Base-by-base conservation (phyloP, 2,113 vertebrate species). In the Bagarius yarrelli region DNA sequence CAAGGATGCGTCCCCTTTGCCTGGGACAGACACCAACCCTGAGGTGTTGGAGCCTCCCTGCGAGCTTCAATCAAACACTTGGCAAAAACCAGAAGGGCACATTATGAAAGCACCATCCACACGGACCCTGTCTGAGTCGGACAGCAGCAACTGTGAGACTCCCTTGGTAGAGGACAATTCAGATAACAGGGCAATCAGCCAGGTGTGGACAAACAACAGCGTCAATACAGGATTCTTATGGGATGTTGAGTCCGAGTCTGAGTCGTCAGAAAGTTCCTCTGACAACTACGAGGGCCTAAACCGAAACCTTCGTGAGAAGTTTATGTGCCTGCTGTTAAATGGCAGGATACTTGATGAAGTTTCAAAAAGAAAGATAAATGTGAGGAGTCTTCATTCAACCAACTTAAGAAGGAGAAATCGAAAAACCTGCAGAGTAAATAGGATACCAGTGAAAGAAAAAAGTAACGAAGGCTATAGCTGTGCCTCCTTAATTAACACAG, bases 11-110 rank as follows among this genome's bases (percentile, higher is more conserved):
- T 95, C 93, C 91, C 93, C 92, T 91, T 92, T 93, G 95, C 94
- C 92, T 94, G 86, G 89, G 87, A 95, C 87, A 88, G 91, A 93
- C 86, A 80, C 89, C 83, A 93, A 95, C 89, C 93, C 94, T 80
- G 92, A 95, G 91, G 72, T 95, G 92, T 92, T 93, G 85, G 90
- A 92, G 78, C 93, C 93, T 93, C 94, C 93, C 91, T 92, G 94
- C 87, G 95, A 95, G 93, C 93, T 94, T 90, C 95, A 96, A 93
- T 95, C 93, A 93, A 88, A 95, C 92, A 91, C 94, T 88, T 92
- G 94, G 88, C 95, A 94, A 88, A 90, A 94, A 89, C 92, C 92
- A 95, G 93, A 95, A 85, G 95, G 96, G 91, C 93, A 93, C 87
- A 89, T 94, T 92, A 91, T 93, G 87, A 94, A 96, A 95, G 94